phyloP scores from a whole-genome alignment of 2,888 invertebrate species.

The Eugnorisma glareosa region DNA sequence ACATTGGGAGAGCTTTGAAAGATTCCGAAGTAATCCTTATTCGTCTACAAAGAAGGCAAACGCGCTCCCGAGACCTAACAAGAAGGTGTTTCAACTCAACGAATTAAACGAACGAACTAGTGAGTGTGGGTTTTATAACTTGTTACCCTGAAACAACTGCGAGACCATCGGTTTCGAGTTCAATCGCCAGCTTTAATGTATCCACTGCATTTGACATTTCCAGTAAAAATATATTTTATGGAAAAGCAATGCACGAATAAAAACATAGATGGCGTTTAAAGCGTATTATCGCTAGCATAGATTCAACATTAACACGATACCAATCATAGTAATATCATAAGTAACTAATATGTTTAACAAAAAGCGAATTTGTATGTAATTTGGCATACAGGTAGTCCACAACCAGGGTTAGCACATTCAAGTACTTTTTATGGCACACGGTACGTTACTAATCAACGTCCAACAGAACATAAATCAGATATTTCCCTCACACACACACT shows the following conservation, averaged over 20 bases:
- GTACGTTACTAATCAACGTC: background rate
- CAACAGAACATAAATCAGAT: background rate
- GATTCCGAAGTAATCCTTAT: background rate
- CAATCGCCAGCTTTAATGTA: background rate
- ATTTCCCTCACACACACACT: background rate
- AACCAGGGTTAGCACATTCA: background rate
- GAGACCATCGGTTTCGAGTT: background rate
- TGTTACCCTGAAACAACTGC: background rate
- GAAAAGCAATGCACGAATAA: slow-evolving; percentile 2
- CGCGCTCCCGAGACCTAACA: no score
- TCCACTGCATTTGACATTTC: background rate
- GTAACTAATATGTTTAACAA: background rate
- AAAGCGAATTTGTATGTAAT: background rate
- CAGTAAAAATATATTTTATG: background rate
- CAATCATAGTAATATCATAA: background rate
- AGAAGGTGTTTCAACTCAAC: background rate
- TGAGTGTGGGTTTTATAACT: background rate
- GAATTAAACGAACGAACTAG: background rate
- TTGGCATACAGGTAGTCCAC: background rate
- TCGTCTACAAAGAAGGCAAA: background rate
- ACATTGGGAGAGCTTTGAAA: background rate
- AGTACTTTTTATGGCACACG: background rate
- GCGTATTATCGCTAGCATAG: background rate
- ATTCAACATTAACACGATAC: background rate
- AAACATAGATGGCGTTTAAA: background rate